A percentile compares a stretch with the other conserved stretches of the same genome.
Conservation (phyloP, 2,113 vertebrate genomes). For the Pitta sordida region DNA sequence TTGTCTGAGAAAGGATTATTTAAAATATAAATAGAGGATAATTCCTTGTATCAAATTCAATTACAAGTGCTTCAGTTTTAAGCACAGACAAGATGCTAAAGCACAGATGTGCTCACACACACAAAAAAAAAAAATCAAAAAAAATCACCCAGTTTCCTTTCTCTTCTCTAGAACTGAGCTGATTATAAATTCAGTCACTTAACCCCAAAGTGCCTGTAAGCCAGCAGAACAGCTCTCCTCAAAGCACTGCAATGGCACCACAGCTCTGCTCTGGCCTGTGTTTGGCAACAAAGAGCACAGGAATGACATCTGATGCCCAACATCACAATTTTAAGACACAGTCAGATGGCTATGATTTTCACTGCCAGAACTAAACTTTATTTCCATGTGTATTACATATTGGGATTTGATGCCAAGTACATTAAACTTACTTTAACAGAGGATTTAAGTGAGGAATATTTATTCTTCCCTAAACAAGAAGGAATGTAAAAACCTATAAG, state of each 20-base stretch:
- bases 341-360: constrained; percentile 66
- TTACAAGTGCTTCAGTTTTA: neutral
- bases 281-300: neutral
- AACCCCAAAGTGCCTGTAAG: neutral
- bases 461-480: constrained; percentile 70
- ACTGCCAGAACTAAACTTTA: constrained; percentile 80
- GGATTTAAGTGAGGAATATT: constrained; percentile 68
- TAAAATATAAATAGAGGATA: neutral
- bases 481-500: constrained; percentile 75
- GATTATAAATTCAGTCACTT: neutral
- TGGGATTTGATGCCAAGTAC: constrained; percentile 71
- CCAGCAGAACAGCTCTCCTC: neutral
- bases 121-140: neutral
- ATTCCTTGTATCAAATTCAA: neutral
- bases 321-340: constrained; percentile 61
- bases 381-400: constrained; percentile 79
- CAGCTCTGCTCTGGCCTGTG: neutral
- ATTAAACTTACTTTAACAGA: constrained; percentile 73
- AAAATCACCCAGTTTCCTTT: neutral
- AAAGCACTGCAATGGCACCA: neutral
- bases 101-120: neutral
- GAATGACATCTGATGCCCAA: neutral
- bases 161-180: neutral
- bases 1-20: neutral
- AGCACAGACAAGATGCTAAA: neutral